These are phyloP conservation scores for Malacosoma neustria DNA, from an alignment of 2,888 invertebrate species.

Conservation along the genomic window DNA sequence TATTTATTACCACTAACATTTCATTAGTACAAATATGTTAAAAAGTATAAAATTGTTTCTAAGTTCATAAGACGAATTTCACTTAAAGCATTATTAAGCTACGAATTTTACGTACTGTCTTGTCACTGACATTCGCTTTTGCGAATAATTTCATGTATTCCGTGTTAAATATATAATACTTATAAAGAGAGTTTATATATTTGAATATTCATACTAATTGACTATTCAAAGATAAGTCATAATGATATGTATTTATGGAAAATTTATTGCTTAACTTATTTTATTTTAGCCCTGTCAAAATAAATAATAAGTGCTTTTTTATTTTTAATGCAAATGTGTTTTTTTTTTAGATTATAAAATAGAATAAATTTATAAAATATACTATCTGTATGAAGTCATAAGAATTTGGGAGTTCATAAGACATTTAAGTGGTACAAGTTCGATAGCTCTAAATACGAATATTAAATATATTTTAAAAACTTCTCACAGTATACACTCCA, in stretches of 20 bases:
- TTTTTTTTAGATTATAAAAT: conserved; percentile 1
- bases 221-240: neutral
- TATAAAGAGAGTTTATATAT: too few species aligned
- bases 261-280: too few species aligned
- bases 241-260: neutral
- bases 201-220: conserved; percentile 2
- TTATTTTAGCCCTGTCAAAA: too few species aligned
- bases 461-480: conserved; percentile 63
- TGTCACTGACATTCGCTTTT: conserved; percentile 1
- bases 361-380: conserved; percentile 67
- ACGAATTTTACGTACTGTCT: conserved; percentile 30
- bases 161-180: too few species aligned
- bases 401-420: conserved; percentile 72
- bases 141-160: neutral
- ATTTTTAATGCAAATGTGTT: neutral
- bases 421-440: conserved; percentile 61
- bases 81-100: conserved; percentile 69
- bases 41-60: conserved; percentile 57
- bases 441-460: conserved; percentile 58
- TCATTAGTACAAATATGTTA: conserved; percentile 49
- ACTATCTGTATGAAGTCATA: conserved; percentile 67
- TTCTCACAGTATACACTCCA: conserved; percentile 55
- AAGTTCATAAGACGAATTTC: conserved; percentile 69
- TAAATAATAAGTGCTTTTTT: too few species aligned
- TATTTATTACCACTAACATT: conserved; percentile 43